Base-by-base conservation (phyloP, 2,888 invertebrate species). In the Pardosa pseudoannulata region DNA sequence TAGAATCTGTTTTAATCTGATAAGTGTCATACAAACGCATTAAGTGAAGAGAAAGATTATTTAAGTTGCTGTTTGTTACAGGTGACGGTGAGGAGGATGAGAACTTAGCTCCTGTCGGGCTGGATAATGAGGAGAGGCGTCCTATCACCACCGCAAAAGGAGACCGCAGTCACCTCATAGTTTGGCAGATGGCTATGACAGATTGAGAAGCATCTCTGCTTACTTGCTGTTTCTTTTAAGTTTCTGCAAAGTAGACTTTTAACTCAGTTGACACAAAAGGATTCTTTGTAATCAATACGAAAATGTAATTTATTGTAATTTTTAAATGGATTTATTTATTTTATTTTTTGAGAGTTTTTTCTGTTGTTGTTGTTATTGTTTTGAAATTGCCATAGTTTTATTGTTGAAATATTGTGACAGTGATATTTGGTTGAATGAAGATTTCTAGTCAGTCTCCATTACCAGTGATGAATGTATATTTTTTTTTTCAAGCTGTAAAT, bases 111-210 rank as follows among this genome's bases (percentile, higher is more conserved):
- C 29, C 78, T n/a, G 13, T 76, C 31, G 32, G 68, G 32, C 6
- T 62, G 23, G 87, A 87, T 46, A 50, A 27, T 31, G 82, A 82
- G n/a, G 90, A 90, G 32, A 90, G 90, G 67, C 90, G 90, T 85
- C 90, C 90, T 56, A 89, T 90, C 23, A 89, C 90, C 1, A 89
- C 92, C 62, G 92, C 91, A 88, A 93, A 93, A 90, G 93, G 94
- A 76, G 94, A 95, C 90, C 94, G 94, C 90, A 95, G 97, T 92
- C 97, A 97, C 93, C 93, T 98, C 89, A 97, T 98, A 90, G 97
- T 98, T 90, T 98, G 98, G 98, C 97, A 97, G 92, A 91, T 92
- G 6, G 36, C 81, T 23, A 28, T 82, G 13, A 64, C 39, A 27
- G 81, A 73, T n/a, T 81, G 72, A 67, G n/a, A 23, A 5, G 16